Evolutionary conservation across 1,140 invertebrate species (phyloP).

Genomic region (Phortica variegata): DNA sequence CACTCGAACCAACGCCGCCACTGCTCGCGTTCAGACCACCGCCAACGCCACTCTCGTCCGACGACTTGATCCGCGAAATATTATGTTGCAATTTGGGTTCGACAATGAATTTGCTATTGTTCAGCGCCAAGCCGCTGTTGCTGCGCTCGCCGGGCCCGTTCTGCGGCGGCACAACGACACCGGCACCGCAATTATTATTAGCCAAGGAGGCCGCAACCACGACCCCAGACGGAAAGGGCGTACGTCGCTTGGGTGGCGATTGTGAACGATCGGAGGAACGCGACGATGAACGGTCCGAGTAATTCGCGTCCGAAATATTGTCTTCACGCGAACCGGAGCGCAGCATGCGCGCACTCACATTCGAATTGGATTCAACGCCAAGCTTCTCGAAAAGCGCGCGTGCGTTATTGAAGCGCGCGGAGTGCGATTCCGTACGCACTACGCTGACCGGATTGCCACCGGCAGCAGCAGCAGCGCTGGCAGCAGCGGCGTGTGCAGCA

Average conservation of each 20-base stretch:
- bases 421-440: conserved; percentile 84
- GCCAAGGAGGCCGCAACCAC: conserved; percentile 37
- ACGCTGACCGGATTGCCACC: conserved; percentile 59
- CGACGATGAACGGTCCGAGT: conserved; percentile 47
- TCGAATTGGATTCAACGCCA: conserved; percentile 69
- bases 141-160: conserved; percentile 10
- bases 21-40: not conserved
- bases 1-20: conserved; percentile 1
- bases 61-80: conserved; percentile 57
- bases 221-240: conserved; percentile 46
- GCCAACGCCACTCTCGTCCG: conserved; percentile 23
- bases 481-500: conserved; percentile 21
- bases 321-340: conserved; percentile 52
- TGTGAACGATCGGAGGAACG: conserved; percentile 51
- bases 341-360: conserved; percentile 43
- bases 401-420: conserved; percentile 88
- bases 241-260: conserved; percentile 51
- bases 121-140: conserved; percentile 10
- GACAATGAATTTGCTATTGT: conserved; percentile 44
- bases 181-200: conserved; percentile 32
- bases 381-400: conserved; percentile 90
- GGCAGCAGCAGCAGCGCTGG: conserved; percentile 27
- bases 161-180: conserved; percentile 1
- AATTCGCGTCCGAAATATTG: conserved; percentile 39
- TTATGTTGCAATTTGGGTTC: conserved; percentile 42